Evolutionary conservation across 2,113 vertebrate species (phyloP), one percentile per base, ranked within the genome.

Genomic region (Ailuropoda melanoleuca): DNA sequence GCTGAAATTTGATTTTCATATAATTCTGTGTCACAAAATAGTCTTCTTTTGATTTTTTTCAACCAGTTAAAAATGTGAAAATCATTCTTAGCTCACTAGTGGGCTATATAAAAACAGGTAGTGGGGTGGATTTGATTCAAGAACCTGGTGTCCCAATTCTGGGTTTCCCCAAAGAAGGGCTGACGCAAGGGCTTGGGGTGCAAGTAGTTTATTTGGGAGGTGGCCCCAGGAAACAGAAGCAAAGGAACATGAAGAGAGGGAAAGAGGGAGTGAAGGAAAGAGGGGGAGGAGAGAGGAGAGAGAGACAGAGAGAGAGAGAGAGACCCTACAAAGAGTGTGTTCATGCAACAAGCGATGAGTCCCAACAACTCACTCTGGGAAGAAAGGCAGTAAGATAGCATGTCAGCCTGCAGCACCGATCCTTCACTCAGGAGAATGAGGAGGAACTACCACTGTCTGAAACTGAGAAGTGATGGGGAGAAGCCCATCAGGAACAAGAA

Each of bases 21-120:
- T 75, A 80, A 96, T 86, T 95, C 34, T 58, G 48, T 29, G 31
- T 72, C 70, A 88, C 14, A 81, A 95, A 93, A 64, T 87, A 82
- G 14, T 64, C 39, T 66, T 58, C 64, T 81, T 81, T 89, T 88
- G 37, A 31, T 88, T 58, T 77, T 70, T 85, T 74, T 37, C 39
- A 95, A 50, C 46, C 68, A 68, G 56, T 82, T 84, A 60, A 60
- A 82, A 75, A 50, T 43, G 34, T 64, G 43, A 95, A 85, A 96
- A 91, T 9, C 23, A 78, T 70, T 81, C 23, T 48, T 39, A 89
- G 53, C 31, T 88, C 46, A 90, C 1, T 12, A 77, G 58, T 21
- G 6, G 24, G 66, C 14, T 88, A 78, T 43, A 90, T 29, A 64
- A 88, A 88, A 95, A 90, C 8, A 93, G 19, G 21, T 50, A 87